phyloP scores from a whole-genome alignment of 2,797 vertebrate genomes.

The Parambassis ranga region DNA sequence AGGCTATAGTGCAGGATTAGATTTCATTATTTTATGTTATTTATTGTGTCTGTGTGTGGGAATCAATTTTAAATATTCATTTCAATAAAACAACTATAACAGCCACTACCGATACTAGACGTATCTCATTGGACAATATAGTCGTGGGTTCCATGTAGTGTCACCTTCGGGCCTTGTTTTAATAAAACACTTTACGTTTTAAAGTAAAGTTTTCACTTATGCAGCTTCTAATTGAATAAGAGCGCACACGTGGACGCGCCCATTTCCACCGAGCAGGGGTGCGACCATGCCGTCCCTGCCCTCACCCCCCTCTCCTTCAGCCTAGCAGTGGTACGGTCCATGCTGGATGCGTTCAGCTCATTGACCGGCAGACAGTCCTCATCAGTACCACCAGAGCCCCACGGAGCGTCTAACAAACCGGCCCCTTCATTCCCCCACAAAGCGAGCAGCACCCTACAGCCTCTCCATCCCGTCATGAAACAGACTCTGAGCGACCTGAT shows the following conservation, averaged over 20 bases:
- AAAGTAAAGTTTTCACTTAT: too few species aligned
- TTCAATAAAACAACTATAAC: too few species aligned
- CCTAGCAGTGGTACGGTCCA: slow-evolving; percentile 70
- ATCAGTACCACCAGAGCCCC: slow-evolving; percentile 65
- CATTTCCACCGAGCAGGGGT: slow-evolving; percentile 37
- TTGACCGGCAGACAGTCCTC: slow-evolving; percentile 67
- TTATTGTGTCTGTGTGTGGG: too few species aligned
- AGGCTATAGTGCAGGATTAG: too few species aligned
- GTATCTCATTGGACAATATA: too few species aligned
- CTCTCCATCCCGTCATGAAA: slow-evolving; percentile 85
- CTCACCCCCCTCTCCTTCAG: slow-evolving; percentile 15
- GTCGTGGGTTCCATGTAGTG: too few species aligned
- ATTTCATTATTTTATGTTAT: too few species aligned
- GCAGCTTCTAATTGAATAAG: background rate
- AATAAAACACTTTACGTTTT: too few species aligned
- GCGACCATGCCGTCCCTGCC: background rate
- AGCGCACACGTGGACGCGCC: slow-evolving; percentile 54
- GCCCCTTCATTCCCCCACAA: slow-evolving; percentile 12
- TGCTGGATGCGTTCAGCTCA: slow-evolving; percentile 57
- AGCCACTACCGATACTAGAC: too few species aligned
- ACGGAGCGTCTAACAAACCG: slow-evolving; percentile 33
- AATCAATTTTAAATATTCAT: too few species aligned
- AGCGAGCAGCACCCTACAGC: slow-evolving; percentile 18
- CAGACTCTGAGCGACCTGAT: slow-evolving; percentile 91
- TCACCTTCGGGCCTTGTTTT: too few species aligned